Evolutionary conservation across 2,888 invertebrate genomes (phyloP), one percentile per base, ranked within the genome.

Genomic region (Dorcus parallelipipedus): DNA sequence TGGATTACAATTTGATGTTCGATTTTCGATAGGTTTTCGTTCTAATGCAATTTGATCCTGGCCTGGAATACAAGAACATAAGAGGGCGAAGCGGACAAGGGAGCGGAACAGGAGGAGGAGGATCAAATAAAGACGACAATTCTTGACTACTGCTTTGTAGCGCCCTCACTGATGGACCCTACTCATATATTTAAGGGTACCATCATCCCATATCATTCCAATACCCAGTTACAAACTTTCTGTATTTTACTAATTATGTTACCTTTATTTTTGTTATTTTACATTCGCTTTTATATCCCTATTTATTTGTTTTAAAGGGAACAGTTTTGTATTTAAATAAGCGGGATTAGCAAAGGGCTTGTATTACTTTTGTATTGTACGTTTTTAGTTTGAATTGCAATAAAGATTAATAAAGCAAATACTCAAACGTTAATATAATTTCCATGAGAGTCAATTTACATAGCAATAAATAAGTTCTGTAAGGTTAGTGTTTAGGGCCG

Each of bases 131-230:
- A 80, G 94, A 95, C 81, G 94, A 95, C 83, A 93, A 93, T 82
- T 95, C 95, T 90, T 95, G 95, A 95, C 94, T 95, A 87, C 89
- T 95, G 89, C 90, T 95, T 86, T 95, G 95, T 93, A 95, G 95
- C 92, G 95, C 95, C 89, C 93, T 95, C 86, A 95, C 95, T 77
- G 95, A 95, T 84, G 95, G 95, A 84, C 95, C 95, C 83, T 95
- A 95, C 86, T 91, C 92, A 80, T 92, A 92, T 84, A 92, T 93
- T 76, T 92, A 87, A 65, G 65, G 62, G 67, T 68, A 59, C 61
- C 60, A 58, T 61, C 55, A 50, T 51, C 56, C 60, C 59, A 49
- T 43, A 51, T 61, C 67, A 68, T 69, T 69, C 69, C 68, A 67
- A 66, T 60, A 43, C 62, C 62, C 58, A 64, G 23, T 49, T 23